phyloP scores from a whole-genome alignment of 2,888 invertebrate genomes.

The Diarsia mendica region DNA sequence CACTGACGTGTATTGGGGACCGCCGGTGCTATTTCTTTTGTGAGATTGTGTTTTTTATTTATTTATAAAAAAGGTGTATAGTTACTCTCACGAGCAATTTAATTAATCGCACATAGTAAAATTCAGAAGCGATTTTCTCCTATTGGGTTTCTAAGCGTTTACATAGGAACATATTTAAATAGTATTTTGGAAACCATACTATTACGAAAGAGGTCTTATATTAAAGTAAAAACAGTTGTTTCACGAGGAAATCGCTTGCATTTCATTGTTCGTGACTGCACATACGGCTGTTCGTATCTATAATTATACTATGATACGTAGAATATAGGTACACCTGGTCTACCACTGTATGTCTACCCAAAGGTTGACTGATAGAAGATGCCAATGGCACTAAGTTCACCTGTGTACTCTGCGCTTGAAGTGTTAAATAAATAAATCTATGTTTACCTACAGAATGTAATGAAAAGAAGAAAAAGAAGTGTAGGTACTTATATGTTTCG shows the following conservation, averaged over 20 bases:
- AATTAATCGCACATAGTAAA: not conserved
- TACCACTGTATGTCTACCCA: not conserved
- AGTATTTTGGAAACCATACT: not conserved
- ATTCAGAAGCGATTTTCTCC: not conserved
- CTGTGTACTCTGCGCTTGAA: not conserved
- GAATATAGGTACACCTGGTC: not conserved
- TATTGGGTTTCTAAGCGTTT: not conserved
- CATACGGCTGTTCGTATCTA: not conserved
- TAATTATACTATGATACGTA: not conserved
- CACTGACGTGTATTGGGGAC: slow-evolving; percentile 18
- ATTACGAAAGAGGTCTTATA: not conserved
- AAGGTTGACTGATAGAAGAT: not conserved
- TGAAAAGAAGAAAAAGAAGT: not conserved
- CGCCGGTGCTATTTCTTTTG: slow-evolving; percentile 6
- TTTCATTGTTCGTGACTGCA: not conserved
- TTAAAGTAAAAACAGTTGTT: not conserved
- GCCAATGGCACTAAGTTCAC: not conserved
- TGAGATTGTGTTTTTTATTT: not conserved
- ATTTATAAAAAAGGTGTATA: no score
- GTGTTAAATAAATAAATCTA: not conserved
- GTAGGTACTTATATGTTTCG: not conserved
- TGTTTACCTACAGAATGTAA: not conserved
- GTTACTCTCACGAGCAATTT: no score
- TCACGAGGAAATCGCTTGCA: not conserved
- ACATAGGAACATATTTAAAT: not conserved